These are phyloP conservation scores for Chymomyza costata DNA, from an alignment of 1,140 invertebrate species.

Conservation along the genomic window DNA sequence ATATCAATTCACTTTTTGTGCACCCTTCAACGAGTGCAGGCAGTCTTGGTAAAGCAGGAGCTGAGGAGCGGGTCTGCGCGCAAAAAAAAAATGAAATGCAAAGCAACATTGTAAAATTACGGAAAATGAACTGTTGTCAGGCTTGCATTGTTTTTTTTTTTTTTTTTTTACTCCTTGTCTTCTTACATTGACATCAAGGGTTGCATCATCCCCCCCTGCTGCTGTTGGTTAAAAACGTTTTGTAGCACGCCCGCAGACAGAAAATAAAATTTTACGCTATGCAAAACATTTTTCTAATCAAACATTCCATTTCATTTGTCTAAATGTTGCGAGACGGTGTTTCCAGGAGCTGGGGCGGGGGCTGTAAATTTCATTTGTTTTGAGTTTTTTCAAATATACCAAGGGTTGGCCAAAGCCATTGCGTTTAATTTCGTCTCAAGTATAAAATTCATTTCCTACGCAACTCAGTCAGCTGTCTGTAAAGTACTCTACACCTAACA, in stretches of 20 bases:
- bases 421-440: conserved; percentile 59
- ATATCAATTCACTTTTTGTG: conserved; percentile 69
- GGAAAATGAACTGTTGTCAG: conserved; percentile 68
- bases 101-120: conserved; percentile 58
- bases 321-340: conserved; percentile 1
- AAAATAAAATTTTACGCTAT: conserved; percentile 66
- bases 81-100: conserved; percentile 32
- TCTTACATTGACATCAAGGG: conserved; percentile 21
- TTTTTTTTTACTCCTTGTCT: too few species aligned
- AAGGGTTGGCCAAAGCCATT: conserved; percentile 7
- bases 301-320: conserved; percentile 69
- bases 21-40: conserved; percentile 35
- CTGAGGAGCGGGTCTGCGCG: background rate
- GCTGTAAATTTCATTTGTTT: too few species aligned
- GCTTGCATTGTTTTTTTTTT: conserved; percentile 54
- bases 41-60: background rate
- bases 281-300: conserved; percentile 73
- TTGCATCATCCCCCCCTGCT: conserved; percentile 15
- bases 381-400: conserved; percentile 21
- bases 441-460: conserved; percentile 60
- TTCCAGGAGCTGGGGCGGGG: conserved; percentile 7
- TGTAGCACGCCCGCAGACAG: conserved; percentile 43
- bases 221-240: background rate
- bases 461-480: too few species aligned
- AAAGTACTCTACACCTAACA: conserved; percentile 3